phyloP scores from a whole-genome alignment of 2,113 vertebrate genomes.

The Origma solitaria region DNA sequence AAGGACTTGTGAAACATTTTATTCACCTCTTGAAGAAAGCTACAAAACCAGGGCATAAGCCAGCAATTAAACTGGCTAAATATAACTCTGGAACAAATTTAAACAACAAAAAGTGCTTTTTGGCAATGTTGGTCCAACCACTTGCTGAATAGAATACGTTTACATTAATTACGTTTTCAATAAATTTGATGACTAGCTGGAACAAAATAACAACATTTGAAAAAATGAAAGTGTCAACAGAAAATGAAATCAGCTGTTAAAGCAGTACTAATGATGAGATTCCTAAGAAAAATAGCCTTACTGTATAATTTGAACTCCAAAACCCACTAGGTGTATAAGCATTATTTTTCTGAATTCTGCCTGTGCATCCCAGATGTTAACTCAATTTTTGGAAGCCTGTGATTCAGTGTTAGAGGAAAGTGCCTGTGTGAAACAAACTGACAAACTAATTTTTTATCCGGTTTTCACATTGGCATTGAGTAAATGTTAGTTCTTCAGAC shows the following conservation, averaged over 20 bases:
- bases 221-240: background rate
- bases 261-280: background rate
- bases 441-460: background rate
- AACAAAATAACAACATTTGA: background rate
- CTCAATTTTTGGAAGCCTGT: background rate
- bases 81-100: background rate
- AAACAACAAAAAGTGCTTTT: background rate
- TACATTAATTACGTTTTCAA: background rate
- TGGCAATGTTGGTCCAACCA: rapidly evolving
- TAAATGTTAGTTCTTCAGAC: background rate
- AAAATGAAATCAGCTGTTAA: background rate
- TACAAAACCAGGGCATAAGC: background rate
- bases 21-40: background rate
- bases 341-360: background rate
- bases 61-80: background rate
- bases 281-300: background rate
- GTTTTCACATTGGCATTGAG: background rate
- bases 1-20: background rate
- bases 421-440: background rate
- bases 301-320: background rate
- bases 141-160: background rate
- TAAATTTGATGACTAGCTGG: background rate
- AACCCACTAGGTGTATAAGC: rapidly evolving
- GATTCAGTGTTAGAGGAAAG: background rate
- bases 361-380: background rate